phyloP scores from a whole-genome alignment of 37 sponge, comb jelly and placozoan species.

The Ephydatia muelleri region DNA sequence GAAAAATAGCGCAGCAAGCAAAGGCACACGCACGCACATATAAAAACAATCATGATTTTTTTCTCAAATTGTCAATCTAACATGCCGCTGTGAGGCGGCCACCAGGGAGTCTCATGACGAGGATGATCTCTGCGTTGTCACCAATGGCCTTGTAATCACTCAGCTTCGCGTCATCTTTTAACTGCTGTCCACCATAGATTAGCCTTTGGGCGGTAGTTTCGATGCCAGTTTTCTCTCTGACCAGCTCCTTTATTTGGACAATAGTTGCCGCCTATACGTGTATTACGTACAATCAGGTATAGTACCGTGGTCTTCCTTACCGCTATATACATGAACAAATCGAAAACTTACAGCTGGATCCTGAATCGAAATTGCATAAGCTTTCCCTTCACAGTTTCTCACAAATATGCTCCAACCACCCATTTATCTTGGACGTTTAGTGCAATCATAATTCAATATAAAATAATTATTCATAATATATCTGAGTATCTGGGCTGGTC shows the following conservation, averaged over 20 bases:
- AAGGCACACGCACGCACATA: no score
- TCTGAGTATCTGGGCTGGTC: no score
- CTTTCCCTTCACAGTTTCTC: not conserved
- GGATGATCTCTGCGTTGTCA: not conserved
- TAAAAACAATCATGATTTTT: not conserved
- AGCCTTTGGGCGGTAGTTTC: not conserved
- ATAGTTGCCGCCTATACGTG: not conserved
- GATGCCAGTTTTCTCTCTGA: not conserved
- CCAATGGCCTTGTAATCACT: not conserved
- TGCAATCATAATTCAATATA: no score
- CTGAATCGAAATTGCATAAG: not conserved
- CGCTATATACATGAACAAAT: no score
- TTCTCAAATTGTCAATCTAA: not conserved
- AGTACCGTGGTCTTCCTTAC: no score
- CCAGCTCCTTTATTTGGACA: not conserved
- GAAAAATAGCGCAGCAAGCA: no score
- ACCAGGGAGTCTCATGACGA: not conserved
- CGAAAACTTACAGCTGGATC: not conserved
- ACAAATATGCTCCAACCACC: not conserved
- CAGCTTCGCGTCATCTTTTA: not conserved
- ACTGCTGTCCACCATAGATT: not conserved
- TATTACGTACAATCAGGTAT: no score
- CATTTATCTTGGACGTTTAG: no score
- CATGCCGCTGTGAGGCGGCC: not conserved
- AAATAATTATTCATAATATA: no score